A percentile compares a stretch with the other conserved stretches of the same genome.
Conservation (phyloP, 2,888 invertebrate species). For the Spodoptera picta region DNA sequence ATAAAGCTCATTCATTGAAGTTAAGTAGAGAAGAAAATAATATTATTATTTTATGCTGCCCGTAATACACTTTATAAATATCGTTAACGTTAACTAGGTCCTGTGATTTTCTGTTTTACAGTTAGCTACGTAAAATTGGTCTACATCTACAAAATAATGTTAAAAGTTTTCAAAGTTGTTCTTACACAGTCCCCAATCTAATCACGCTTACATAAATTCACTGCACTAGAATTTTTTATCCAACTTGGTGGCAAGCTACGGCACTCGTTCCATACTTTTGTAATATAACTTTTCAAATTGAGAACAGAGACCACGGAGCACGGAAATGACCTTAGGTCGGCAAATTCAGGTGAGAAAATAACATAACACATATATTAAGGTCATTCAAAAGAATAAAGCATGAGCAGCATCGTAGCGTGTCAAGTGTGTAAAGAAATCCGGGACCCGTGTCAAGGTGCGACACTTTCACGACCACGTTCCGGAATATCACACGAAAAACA, state of each 20-base stretch:
- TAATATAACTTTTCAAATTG: slow-evolving; percentile 10
- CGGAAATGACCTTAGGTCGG: slow-evolving; percentile 15
- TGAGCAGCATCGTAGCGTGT: slow-evolving; percentile 17
- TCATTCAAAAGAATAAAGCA: slow-evolving; percentile 15
- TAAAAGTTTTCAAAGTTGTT: background rate
- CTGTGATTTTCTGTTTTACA: slow-evolving; percentile 6
- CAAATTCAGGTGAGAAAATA: slow-evolving; percentile 14
- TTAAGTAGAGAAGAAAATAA: background rate
- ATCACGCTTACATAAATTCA: background rate
- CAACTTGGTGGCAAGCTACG: background rate
- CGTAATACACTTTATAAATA: slow-evolving; percentile 13
- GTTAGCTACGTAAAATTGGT: background rate
- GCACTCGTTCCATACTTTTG: background rate
- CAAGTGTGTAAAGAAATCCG: slow-evolving; percentile 32
- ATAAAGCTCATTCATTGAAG: slow-evolving; percentile 17
- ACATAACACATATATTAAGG: slow-evolving; percentile 38
- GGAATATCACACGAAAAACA: slow-evolving; percentile 26
- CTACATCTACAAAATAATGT: background rate
- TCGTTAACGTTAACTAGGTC: slow-evolving; percentile 7
- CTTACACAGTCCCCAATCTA: background rate
- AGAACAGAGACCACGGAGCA: background rate
- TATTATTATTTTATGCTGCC: slow-evolving; percentile 22
- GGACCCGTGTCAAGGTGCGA: slow-evolving; percentile 49
- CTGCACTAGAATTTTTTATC: slow-evolving; percentile 1
- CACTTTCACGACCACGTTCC: slow-evolving; percentile 27